Conservation (phyloP, 2,888 invertebrate species). For the Conistra vaccinii region DNA sequence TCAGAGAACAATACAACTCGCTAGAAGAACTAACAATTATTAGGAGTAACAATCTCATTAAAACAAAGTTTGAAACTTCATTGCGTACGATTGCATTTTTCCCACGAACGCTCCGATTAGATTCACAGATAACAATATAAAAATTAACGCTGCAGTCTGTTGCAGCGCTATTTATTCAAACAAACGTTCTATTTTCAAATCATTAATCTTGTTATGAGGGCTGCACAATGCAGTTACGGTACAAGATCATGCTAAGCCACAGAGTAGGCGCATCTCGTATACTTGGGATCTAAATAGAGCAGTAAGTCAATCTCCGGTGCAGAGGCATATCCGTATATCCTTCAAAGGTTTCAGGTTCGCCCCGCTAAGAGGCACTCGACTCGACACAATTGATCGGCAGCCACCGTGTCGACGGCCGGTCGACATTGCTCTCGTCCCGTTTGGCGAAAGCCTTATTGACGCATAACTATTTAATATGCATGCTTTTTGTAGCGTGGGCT, state of each 20-base stretch:
- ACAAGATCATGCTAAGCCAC: slow-evolving; percentile 12
- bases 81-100: slow-evolving; percentile 54
- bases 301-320: slow-evolving; percentile 83
- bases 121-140: slow-evolving; percentile 54
- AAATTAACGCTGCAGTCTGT: slow-evolving; percentile 37
- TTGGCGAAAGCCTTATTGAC: slow-evolving; percentile 57
- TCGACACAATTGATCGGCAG: slow-evolving; percentile 75
- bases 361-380: slow-evolving; percentile 71
- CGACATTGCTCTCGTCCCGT: slow-evolving; percentile 67
- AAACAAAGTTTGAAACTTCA: slow-evolving; percentile 36
- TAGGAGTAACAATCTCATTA: slow-evolving; percentile 35
- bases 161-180: slow-evolving; percentile 21
- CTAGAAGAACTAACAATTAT: slow-evolving; percentile 36
- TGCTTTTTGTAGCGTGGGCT: slow-evolving; percentile 40
- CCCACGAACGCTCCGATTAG: slow-evolving; percentile 48
- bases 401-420: slow-evolving; percentile 71
- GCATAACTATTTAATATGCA: slow-evolving; percentile 45
- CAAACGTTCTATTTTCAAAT: slow-evolving; percentile 25
- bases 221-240: slow-evolving; percentile 18
- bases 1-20: slow-evolving; percentile 18
- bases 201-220: slow-evolving; percentile 16
- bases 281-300: slow-evolving; percentile 59
- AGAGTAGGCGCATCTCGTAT: slow-evolving; percentile 23
- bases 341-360: slow-evolving; percentile 74
- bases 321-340: slow-evolving; percentile 75